Evolutionary conservation across 2,113 vertebrate species (phyloP), one percentile per base, ranked within the genome.

Genomic region (Rallus limicola): DNA sequence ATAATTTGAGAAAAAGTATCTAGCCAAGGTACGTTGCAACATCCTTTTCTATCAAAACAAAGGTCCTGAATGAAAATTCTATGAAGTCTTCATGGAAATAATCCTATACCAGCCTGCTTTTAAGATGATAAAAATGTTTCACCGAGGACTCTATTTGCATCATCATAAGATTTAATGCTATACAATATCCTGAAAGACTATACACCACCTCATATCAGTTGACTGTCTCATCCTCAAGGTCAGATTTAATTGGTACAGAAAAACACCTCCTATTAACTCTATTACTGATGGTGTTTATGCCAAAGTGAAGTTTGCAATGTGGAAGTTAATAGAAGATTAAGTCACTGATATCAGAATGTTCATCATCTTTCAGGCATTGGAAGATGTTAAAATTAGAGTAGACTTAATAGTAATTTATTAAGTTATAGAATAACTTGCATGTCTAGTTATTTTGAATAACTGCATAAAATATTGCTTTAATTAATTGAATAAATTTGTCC

Each of bases 391-490:
- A 86, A 83, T 90, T 83, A 86, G 48, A 68, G 46, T 77, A 90
- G 68, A 75, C 42, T 83, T 96, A 68, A 94, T 85, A 82, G 44
- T 87, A 91, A 95, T 95, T 95, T 95, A 86, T 92, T 82, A 92
- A 74, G 78, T 86, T 68, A 90, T 88, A 77, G 59, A 93, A 81
- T 88, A 97, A 82, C 81, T 92, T 77, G n/a, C 59, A 83, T 83
- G 94, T 86, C 87, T 95, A 93, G 72, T 94, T 95, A 84, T 88
- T 95, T 90, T 93, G 69, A 97, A 78, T 90, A 95, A 92, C 52
- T 93, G 64, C 60, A 90, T 82, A 86, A 88, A 91, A 93, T 88
- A 88, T 68, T 50, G 17, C 60, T 72, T 65, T 93, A 95, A 97
- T 95, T 96, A 92, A 71, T 78, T 16, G 88, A 86, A 95, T 94